phyloP scores from a whole-genome alignment of 1,140 invertebrate genomes.

The Lordiphosa stackelbergi region DNA sequence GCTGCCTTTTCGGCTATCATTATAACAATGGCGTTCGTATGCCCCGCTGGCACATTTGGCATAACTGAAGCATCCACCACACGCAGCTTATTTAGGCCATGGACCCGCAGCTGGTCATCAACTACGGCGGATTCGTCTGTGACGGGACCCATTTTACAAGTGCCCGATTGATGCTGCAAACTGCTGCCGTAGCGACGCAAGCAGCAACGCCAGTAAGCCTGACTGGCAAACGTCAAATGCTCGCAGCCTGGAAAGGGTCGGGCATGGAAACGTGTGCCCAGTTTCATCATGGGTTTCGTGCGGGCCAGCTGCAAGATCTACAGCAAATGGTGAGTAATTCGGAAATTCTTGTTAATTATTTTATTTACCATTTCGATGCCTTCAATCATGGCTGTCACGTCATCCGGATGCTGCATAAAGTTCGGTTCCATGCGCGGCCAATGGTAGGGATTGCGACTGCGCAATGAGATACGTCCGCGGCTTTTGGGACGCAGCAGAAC shows the following conservation, averaged over 20 bases:
- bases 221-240: constrained; percentile 79
- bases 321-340: not conserved
- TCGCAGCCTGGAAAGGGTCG: constrained; percentile 84
- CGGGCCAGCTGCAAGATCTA: constrained; percentile 81
- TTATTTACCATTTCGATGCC: constrained; percentile 83
- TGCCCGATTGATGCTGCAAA: constrained; percentile 86
- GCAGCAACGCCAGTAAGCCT: constrained; percentile 87
- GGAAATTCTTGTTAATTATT: not conserved
- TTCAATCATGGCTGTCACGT: constrained; percentile 83
- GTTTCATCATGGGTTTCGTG: constrained; percentile 81
- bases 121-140: constrained; percentile 85
- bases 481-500: constrained; percentile 87
- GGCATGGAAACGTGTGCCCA: constrained; percentile 81
- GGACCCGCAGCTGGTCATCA: constrained; percentile 84
- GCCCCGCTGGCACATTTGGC: constrained; percentile 81
- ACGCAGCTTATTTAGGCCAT: constrained; percentile 83
- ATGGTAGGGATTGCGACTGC: constrained; percentile 83
- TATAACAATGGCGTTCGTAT: constrained; percentile 81
- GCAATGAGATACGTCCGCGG: constrained; percentile 83
- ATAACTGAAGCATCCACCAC: constrained; percentile 87
- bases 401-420: constrained; percentile 84
- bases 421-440: constrained; percentile 87
- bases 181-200: constrained; percentile 83
- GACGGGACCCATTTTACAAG: constrained; percentile 87
- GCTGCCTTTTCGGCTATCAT: constrained; percentile 83